Base-by-base conservation (phyloP, 2,888 invertebrate genomes). In the Drosophila emarginata region DNA sequence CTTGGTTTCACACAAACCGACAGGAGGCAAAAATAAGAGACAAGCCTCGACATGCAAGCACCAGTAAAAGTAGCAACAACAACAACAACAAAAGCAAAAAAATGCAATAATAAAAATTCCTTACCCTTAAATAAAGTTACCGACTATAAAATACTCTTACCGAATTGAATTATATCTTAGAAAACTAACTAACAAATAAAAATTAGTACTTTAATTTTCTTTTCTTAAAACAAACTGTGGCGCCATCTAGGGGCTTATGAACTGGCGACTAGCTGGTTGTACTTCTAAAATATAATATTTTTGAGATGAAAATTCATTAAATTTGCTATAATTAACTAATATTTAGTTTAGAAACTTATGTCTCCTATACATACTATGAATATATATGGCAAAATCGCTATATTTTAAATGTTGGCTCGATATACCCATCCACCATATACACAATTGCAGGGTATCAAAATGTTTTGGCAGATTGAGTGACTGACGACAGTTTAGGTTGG, bases 401-500 rank as follows among this genome's bases (percentile, higher is more conserved):
- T n/a, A n/a, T n/a, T 32, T 32, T 32, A 32, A 1, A 28, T 28
- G 6, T 32, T 32, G 32, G 11, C 32, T 26, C 9, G 6, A 37
- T 37, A 39, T 39, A 45, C 11, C 11, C 45, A 18, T 18, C 6
- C 7, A 12, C 18, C 45, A 11, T 9, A 18, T 1, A 18, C 15
- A 45, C 14, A 0, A 12, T 9, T 12, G 21, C 45, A 45, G 45
- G 45, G 45, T 45, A 45, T 45, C 18, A 45, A 18, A 68, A 64
- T 77, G 67, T 40, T 72, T 78, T 74, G 66, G 60, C 70, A 65
- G 58, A 36, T 63, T 74, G 74, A 72, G 69, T 60, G 65, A 63
- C 79, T 69, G 70, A 62, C 64, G 70, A 72, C 72, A 69, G 69
- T 77, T 73, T 50, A 54, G 52, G 9, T 45, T 45, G 6, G n/a